Base-by-base conservation (phyloP, 2,113 vertebrate species). In the Mormoops blainvillei region DNA sequence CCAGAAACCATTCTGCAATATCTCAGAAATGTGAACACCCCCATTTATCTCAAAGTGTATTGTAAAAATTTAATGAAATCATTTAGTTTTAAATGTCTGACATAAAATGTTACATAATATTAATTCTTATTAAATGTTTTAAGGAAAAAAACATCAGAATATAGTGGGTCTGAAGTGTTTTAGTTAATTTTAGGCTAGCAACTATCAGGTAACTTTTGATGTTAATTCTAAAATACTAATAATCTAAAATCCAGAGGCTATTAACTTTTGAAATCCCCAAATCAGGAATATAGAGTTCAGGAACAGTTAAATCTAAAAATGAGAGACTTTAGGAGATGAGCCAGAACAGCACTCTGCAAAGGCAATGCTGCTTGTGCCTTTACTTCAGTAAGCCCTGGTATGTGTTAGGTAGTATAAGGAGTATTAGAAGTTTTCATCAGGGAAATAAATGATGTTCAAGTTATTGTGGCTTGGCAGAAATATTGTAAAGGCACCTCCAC, bases 111-210 rank as follows among this genome's bases (percentile, higher is more conserved):
- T 95, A 63, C 26, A 28, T 89, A 87, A 83, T 26, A 70, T 24
- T 85, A 87, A 36, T 38, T 61, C 45, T 89, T 65, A 80, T 82
- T 96, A 73, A 84, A 87, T 87, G 4, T 74, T 43, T 95, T 65
- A 78, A 58, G 20, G 43, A 76, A 92, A 78, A 92, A 70, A 91
- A 83, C 77, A n/a, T 89, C 38, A 70, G 3, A 56, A 36, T 70
- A 88, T 3, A 5, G 11, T 54, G 58, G 15, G 33, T 73, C 89
- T 78, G 63, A 86, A 56, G 48, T 5, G 22, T 19, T 50, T 67
- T 74, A 41, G 36, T 71, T 88, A 56, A 86, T 76, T 91, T 84
- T 92, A 90, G 91, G 45, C 19, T 74, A 89, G 63, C n/a, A 87
- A 93, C 28, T 76, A 52, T 65, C 61, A 41, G n/a, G 61, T 82